Evolutionary conservation across 2,888 invertebrate genomes (phyloP).

Genomic region (Pristionchus exspectatus): DNA sequence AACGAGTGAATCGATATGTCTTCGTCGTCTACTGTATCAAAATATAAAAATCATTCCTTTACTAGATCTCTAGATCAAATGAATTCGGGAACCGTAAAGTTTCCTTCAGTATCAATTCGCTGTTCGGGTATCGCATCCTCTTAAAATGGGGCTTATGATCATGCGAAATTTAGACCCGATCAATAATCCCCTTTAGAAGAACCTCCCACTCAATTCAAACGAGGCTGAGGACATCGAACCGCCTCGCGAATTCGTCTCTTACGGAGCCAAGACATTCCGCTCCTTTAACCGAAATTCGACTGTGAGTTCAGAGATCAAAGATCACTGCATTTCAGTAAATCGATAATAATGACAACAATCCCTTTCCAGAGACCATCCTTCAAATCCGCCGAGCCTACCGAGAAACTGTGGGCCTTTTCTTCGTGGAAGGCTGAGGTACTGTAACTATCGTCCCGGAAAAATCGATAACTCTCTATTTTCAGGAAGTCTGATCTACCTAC

Average conservation of each 20-base stretch:
- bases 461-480: background rate
- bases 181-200: background rate
- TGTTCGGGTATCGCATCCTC: too few species aligned
- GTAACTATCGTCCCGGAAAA: background rate
- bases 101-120: too few species aligned
- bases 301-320: background rate
- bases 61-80: background rate
- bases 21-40: too few species aligned
- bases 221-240: background rate
- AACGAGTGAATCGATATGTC: too few species aligned
- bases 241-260: background rate
- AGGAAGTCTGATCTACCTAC: constrained; percentile 33
- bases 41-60: background rate
- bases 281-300: constrained; percentile 15
- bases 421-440: constrained; percentile 39
- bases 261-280: background rate
- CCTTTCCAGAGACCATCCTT: background rate
- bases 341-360: background rate
- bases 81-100: background rate
- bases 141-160: too few species aligned
- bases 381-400: background rate
- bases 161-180: too few species aligned
- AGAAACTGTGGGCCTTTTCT: constrained; percentile 46
- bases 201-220: constrained; percentile 8
- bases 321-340: background rate